Conservation (phyloP, 2,888 invertebrate species). For the Herminia tarsipennalis region DNA sequence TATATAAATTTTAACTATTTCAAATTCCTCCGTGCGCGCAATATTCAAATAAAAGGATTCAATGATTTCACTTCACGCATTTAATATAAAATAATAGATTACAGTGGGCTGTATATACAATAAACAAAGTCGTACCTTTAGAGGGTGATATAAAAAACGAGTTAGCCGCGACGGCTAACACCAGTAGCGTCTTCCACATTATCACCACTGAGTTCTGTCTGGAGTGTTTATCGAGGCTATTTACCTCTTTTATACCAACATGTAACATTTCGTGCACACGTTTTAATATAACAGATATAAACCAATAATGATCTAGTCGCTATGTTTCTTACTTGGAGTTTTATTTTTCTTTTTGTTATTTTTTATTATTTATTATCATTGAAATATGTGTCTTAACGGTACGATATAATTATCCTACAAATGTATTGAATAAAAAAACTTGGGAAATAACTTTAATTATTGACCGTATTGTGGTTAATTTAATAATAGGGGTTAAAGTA, state of each 20-base stretch:
- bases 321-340: background rate
- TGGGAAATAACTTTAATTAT: too few species aligned
- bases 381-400: background rate
- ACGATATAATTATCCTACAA: background rate
- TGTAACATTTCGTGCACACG: conserved; percentile 51
- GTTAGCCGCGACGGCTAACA: conserved; percentile 45
- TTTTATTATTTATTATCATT: background rate
- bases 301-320: conserved; percentile 4
- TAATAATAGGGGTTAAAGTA: too few species aligned
- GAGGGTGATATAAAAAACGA: conserved; percentile 28
- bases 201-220: conserved; percentile 35
- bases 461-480: too few species aligned
- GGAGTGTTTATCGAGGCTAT: conserved; percentile 34
- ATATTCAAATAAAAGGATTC: too few species aligned
- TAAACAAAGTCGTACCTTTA: conserved; percentile 36
- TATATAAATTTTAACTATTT: too few species aligned
- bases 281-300: conserved; percentile 42
- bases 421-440: too few species aligned
- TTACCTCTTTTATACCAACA: conserved; percentile 54
- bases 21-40: too few species aligned
- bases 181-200: conserved; percentile 54
- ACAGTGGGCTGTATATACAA: background rate
- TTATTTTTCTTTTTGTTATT: background rate
- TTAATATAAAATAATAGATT: too few species aligned
- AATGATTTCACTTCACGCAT: too few species aligned